Evolutionary conservation across 2,888 invertebrate genomes (phyloP).

Genomic region (Ashinkailepas kermadecensis): DNA sequence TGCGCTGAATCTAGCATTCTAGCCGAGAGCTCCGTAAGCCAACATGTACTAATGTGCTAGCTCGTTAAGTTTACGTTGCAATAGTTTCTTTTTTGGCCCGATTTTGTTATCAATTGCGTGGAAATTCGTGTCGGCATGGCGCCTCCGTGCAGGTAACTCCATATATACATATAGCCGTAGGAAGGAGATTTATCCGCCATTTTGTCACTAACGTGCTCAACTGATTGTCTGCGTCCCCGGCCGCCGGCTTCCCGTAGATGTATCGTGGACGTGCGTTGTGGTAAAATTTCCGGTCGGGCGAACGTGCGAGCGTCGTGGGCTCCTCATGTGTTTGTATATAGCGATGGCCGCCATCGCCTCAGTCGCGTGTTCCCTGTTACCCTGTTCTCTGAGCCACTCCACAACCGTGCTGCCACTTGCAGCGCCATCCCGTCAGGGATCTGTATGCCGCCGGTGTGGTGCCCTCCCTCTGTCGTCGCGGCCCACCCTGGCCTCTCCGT

Average conservation of each 20-base stretch:
- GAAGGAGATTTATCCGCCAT: not conserved
- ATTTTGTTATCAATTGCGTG: not conserved
- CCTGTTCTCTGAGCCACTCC: too few relatives aligned
- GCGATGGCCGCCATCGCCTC: too few relatives aligned
- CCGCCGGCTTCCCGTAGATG: not conserved
- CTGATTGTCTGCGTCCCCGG: not conserved
- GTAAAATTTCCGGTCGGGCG: not conserved
- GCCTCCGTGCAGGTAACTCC: not conserved
- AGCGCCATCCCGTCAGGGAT: too few relatives aligned
- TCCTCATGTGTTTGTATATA: too few relatives aligned
- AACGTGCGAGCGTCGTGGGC: not conserved
- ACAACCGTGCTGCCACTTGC: too few relatives aligned
- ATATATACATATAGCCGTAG: not conserved
- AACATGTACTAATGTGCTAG: conserved; percentile 6
- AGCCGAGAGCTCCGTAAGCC: not conserved
- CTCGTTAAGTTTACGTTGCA: not conserved
- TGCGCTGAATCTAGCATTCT: not conserved
- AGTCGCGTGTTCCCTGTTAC: too few relatives aligned
- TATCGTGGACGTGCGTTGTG: not conserved
- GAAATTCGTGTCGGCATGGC: not conserved
- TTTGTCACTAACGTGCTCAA: conserved; percentile 16
- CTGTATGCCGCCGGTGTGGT: too few relatives aligned
- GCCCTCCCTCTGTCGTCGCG: too few relatives aligned
- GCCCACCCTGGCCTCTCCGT: too few relatives aligned
- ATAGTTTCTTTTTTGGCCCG: not conserved